These are phyloP conservation scores for Drosophila watanabei DNA, from an alignment of 1,140 invertebrate species.

Conservation along the genomic window DNA sequence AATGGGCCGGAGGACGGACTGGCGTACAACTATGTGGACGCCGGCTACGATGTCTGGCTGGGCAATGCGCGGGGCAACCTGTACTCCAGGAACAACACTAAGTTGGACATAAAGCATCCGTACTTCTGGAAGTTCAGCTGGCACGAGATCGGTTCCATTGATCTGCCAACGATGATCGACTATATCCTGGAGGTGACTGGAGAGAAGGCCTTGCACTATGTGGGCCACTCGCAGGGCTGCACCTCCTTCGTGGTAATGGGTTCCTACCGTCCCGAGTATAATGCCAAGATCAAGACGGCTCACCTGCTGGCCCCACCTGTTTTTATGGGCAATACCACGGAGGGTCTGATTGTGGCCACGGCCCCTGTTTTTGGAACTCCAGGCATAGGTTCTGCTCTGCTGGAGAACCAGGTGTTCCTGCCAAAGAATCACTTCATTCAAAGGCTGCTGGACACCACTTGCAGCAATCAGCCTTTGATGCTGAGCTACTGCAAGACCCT, in stretches of 20 bases:
- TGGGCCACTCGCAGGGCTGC: slow-evolving; percentile 89
- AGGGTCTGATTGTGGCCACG: slow-evolving; percentile 83
- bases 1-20: slow-evolving; percentile 88
- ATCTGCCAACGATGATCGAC: slow-evolving; percentile 90
- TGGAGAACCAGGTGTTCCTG: slow-evolving; percentile 71
- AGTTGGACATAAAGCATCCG: slow-evolving; percentile 86
- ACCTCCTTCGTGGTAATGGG: slow-evolving; percentile 87
- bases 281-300: slow-evolving; percentile 86
- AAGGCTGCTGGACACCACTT: slow-evolving; percentile 60
- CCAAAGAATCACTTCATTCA: slow-evolving; percentile 66
- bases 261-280: slow-evolving; percentile 87
- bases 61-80: slow-evolving; percentile 89
- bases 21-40: slow-evolving; percentile 88
- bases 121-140: slow-evolving; percentile 89
- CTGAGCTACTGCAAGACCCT: slow-evolving; percentile 64
- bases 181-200: slow-evolving; percentile 88
- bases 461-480: slow-evolving; percentile 60
- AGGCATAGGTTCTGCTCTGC: slow-evolving; percentile 38
- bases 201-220: slow-evolving; percentile 87
- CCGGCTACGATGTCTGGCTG: slow-evolving; percentile 90
- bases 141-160: slow-evolving; percentile 90
- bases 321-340: slow-evolving; percentile 86
- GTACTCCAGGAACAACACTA: slow-evolving; percentile 88
- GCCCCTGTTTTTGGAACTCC: slow-evolving; percentile 48
- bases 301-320: slow-evolving; percentile 88